A percentile compares a stretch with the other conserved stretches of the same genome.
phyloP scores from a whole-genome alignment of 1,140 invertebrate species.

The Drosophila erecta region DNA sequence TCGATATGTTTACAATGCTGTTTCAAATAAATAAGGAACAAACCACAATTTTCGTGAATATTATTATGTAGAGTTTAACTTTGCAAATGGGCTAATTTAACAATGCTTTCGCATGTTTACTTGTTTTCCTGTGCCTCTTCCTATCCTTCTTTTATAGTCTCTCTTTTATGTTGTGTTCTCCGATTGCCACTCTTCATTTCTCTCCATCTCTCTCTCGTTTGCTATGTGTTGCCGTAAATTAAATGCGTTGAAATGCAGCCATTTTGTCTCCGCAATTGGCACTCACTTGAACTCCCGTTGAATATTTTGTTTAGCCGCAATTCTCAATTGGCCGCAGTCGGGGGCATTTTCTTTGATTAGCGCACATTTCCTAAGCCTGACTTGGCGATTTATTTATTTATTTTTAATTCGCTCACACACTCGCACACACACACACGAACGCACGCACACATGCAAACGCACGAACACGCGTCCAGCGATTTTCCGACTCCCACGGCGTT shows the following conservation, averaged over 20 bases:
- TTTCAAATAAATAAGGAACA: conserved; percentile 1
- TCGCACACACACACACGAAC: conserved; percentile 20
- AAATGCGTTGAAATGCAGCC: conserved; percentile 79
- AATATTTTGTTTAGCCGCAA: conserved; percentile 36
- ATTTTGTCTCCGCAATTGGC: conserved; percentile 78
- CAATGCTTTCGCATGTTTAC: conserved; percentile 44
- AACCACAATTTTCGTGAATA: not conserved
- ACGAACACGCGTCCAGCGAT: conserved; percentile 22
- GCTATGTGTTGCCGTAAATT: conserved; percentile 64
- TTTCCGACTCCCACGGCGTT: conserved; percentile 33
- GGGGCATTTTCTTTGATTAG: conserved; percentile 17
- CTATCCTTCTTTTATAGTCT: conserved; percentile 1
- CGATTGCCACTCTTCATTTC: conserved; percentile 13
- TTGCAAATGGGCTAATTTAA: conserved; percentile 36
- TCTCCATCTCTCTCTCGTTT: conserved; percentile 5
- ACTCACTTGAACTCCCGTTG: conserved; percentile 54
- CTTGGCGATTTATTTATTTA: conserved; percentile 28
- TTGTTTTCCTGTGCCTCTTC: conserved; percentile 11
- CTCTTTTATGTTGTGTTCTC: conserved; percentile 62
- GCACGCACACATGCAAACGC: conserved; percentile 22
- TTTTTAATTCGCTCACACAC: conserved; percentile 12
- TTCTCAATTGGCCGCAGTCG: conserved; percentile 15
- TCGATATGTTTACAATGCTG: conserved; percentile 2
- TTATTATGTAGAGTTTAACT: not conserved
- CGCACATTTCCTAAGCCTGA: conserved; percentile 9